Evolutionary conservation across 1,140 invertebrate species (phyloP).

Genomic region (Ephestia elutella): DNA sequence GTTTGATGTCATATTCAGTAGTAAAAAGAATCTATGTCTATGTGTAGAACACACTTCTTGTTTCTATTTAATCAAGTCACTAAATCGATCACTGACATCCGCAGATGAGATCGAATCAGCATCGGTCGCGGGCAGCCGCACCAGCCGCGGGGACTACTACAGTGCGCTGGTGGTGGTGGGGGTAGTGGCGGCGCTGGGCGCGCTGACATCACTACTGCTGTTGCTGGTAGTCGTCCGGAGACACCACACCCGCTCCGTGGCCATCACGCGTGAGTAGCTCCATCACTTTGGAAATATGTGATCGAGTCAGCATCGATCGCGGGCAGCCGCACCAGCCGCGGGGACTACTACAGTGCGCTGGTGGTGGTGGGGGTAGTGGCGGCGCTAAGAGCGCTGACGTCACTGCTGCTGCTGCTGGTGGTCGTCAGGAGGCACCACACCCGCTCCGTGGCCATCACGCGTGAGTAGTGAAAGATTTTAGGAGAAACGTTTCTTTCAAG

Average conservation of each 20-base stretch:
- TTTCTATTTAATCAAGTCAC: no score
- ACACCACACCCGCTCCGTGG: conserved; percentile 79
- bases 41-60: no score
- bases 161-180: conserved; percentile 89
- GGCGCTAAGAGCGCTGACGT: conserved; percentile 86
- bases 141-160: conserved; percentile 81
- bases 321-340: conserved; percentile 44
- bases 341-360: conserved; percentile 88
- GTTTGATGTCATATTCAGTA: no score
- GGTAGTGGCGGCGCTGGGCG: conserved; percentile 88
- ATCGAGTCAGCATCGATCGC: conserved; percentile 53
- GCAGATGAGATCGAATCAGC: conserved; percentile 58
- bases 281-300: no score
- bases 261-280: conserved; percentile 78
- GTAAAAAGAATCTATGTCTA: no score
- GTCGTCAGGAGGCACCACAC: conserved; percentile 83
- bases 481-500: no score
- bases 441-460: conserved; percentile 79
- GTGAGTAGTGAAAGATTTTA: no score
- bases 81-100: neutral
- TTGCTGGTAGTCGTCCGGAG: conserved; percentile 86
- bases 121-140: conserved; percentile 38
- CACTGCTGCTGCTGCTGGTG: conserved; percentile 85
- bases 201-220: conserved; percentile 85
- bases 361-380: conserved; percentile 91